Base-by-base conservation (phyloP, 2,797 vertebrate genomes). In the Notolabrus celidotus region DNA sequence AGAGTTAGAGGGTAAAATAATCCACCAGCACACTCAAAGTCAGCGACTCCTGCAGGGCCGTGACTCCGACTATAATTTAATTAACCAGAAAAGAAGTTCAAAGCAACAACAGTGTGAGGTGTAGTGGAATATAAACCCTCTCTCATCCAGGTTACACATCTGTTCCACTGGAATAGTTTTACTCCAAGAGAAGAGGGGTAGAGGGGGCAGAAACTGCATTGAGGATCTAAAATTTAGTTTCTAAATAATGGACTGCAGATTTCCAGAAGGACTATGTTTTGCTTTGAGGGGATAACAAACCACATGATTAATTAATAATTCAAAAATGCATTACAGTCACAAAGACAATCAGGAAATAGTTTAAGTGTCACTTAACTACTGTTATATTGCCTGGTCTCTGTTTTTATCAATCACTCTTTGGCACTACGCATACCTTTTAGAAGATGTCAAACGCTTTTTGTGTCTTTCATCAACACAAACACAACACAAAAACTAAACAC, bases 31-130 rank as follows among this genome's bases (percentile, higher is more conserved):
- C 60, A 39, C 43, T 52, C 19, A 50, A 51, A 79, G 67, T 69
- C 57, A 69, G 50, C 39, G 57, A 56, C 50, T 47, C 50, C 55
- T 23, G 16, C 53, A 7, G 7, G 58, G 38, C 56, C 10, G 5
- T 16, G 42, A 36, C 46, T 33, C 27, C 8, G 59, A 33, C 54
- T 56, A 17, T 68, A 58, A 80, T 82, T 84, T 16, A 76, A 77
- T 86, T 68, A 71, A 53, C 9, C 57, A 77, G 49, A 25, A n/a
- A 46, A 57, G 10, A 66, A 42, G 61, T 67, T 78, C 20, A 68
- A 43, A 73, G 57, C 34, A 36, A 3, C 3, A 7, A 41, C 15
- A 22, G 20, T 46, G 61, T 38, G 15, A 52, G 58, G 6, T 39
- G 46, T 43, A 17, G 7, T 29, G 43, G n/a, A 47, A 56, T 23